These are phyloP conservation scores for Lates calcarifer DNA, from an alignment of 2,113 vertebrate species.

Conservation along the genomic window DNA sequence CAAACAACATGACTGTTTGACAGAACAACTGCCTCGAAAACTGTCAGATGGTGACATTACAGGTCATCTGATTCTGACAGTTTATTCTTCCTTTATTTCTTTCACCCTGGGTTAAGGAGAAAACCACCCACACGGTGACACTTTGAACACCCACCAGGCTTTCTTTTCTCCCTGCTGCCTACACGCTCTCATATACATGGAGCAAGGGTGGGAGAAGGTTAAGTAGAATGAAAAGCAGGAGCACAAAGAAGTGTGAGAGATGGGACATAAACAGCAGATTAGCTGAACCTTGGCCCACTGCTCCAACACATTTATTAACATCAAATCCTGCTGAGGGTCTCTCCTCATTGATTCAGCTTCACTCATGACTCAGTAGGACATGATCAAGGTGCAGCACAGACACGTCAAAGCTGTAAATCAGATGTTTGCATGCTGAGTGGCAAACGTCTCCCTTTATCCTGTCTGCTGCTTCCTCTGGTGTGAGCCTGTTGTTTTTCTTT, in stretches of 20 bases:
- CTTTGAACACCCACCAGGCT: slow-evolving; percentile 33
- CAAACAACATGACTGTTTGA: no score
- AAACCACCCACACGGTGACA: slow-evolving; percentile 49
- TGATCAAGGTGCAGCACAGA: slow-evolving; percentile 50
- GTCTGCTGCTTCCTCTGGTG: background rate
- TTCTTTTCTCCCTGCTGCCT: slow-evolving; percentile 5
- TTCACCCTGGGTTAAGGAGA: slow-evolving; percentile 9
- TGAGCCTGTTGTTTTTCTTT: slow-evolving; percentile 8
- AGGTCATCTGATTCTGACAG: background rate
- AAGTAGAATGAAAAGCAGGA: slow-evolving; percentile 44
- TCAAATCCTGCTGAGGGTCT: slow-evolving; percentile 52
- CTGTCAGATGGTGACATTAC: background rate
- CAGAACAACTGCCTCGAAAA: background rate
- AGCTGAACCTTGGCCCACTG: slow-evolving; percentile 41
- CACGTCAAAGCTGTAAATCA: slow-evolving; percentile 53
- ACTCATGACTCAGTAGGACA: slow-evolving; percentile 61
- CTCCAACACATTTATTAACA: slow-evolving; percentile 58
- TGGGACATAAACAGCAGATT: background rate
- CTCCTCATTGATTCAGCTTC: slow-evolving; percentile 57
- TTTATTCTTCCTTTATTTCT: background rate
- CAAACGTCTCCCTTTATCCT: slow-evolving; percentile 2
- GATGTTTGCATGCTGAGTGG: slow-evolving; percentile 20
- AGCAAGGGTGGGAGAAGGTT: slow-evolving; percentile 35
- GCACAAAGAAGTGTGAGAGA: slow-evolving; percentile 27
- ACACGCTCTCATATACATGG: slow-evolving; percentile 3